Evolutionary conservation across 2,888 invertebrate genomes (phyloP).

Genomic region (Aplocera efformata): DNA sequence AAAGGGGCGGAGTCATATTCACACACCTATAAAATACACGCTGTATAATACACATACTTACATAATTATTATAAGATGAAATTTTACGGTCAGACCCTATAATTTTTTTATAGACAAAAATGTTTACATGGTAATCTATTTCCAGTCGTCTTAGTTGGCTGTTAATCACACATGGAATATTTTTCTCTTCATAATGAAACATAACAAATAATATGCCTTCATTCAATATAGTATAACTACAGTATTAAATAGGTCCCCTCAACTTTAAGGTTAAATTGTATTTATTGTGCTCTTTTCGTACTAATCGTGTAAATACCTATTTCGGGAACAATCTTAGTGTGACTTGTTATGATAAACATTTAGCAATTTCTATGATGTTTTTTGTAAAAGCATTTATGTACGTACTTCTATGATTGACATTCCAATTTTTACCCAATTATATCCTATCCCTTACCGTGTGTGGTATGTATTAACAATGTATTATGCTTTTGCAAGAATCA

Average conservation of each 20-base stretch:
- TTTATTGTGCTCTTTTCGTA: constrained; percentile 13
- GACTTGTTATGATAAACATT: constrained; percentile 47
- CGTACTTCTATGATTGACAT: constrained; percentile 51
- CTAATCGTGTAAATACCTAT: constrained; percentile 28
- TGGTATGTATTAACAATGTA: constrained; percentile 4
- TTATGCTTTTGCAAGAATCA: not conserved
- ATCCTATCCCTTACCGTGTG: constrained; percentile 44
- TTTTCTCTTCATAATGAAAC: constrained; percentile 2
- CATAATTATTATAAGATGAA: too few relatives aligned
- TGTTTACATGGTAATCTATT: too few relatives aligned
- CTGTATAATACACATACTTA: too few relatives aligned
- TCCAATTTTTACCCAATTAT: constrained; percentile 54
- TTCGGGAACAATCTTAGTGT: constrained; percentile 60
- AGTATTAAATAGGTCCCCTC: constrained; percentile 5
- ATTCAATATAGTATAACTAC: constrained; percentile 9
- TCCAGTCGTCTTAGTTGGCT: too few relatives aligned
- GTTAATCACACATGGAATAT: too few relatives aligned
- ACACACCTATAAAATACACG: too few relatives aligned
- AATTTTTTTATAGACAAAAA: too few relatives aligned
- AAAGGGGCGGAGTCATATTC: too few relatives aligned
- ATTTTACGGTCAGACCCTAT: too few relatives aligned
- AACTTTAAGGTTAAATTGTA: constrained; percentile 7
- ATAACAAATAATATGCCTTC: constrained; percentile 6
- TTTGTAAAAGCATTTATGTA: constrained; percentile 59
- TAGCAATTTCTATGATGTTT: constrained; percentile 41